These are phyloP conservation scores for Thunnus thynnus DNA, from an alignment of 2,113 vertebrate species.

Conservation along the genomic window DNA sequence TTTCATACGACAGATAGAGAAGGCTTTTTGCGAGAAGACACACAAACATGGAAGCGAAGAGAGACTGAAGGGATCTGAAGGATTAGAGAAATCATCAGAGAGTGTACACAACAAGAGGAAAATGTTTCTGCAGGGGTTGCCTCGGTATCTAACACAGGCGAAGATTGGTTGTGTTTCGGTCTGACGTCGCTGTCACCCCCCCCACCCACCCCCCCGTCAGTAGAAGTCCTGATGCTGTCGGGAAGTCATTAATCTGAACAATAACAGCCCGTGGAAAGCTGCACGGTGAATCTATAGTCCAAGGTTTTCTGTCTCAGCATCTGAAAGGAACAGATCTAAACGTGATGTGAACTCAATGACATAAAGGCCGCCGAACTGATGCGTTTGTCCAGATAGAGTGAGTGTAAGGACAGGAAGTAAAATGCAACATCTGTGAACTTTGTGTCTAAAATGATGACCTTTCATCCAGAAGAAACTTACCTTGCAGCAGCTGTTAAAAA, in stretches of 20 bases:
- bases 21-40: slow-evolving; percentile 27
- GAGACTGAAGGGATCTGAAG: slow-evolving; percentile 44
- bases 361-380: neutral
- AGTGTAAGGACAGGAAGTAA: too few species aligned
- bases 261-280: slow-evolving; percentile 5
- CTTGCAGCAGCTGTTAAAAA: too few species aligned
- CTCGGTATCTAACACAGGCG: slow-evolving; percentile 2
- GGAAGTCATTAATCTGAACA: slow-evolving; percentile 44
- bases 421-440: too few species aligned
- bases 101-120: slow-evolving; percentile 52
- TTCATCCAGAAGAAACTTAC: too few species aligned
- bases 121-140: slow-evolving; percentile 12
- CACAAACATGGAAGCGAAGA: neutral
- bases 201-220: neutral
- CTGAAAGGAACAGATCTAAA: neutral
- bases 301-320: neutral
- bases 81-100: slow-evolving; percentile 65
- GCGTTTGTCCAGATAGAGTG: neutral
- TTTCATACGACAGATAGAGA: slow-evolving; percentile 47
- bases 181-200: slow-evolving; percentile 20
- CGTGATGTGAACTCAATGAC: neutral
- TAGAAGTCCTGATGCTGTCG: slow-evolving; percentile 16
- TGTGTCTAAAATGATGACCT: too few species aligned
- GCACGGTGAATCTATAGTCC: neutral
- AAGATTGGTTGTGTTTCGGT: slow-evolving; percentile 20